Evolutionary conservation across 2,113 vertebrate species (phyloP).

Genomic region (Calcarius ornatus): DNA sequence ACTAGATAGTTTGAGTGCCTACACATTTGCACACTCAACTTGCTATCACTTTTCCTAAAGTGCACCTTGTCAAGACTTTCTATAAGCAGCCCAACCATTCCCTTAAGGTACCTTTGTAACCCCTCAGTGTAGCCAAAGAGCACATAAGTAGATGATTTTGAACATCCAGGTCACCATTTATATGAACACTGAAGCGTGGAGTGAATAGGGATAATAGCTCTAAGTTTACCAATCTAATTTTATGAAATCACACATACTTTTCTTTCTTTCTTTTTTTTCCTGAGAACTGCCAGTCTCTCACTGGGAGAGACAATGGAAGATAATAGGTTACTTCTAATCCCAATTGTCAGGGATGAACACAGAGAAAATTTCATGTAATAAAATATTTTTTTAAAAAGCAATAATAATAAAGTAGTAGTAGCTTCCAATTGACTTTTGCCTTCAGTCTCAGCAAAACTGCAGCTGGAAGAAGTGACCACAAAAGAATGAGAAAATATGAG

Average conservation of each 20-base stretch:
- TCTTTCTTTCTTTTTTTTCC: not conserved
- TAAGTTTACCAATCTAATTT: not conserved
- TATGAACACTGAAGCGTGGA: not conserved
- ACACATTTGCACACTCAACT: not conserved
- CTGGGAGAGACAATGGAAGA: not conserved
- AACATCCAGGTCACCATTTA: not conserved
- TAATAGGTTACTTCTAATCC: not conserved
- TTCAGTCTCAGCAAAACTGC: not conserved
- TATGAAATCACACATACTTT: not conserved
- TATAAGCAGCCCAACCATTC: not conserved
- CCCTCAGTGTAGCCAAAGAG: not conserved
- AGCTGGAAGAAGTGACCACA: not conserved
- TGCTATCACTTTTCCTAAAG: not conserved
- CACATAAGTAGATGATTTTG: not conserved
- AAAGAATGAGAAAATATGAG: not conserved
- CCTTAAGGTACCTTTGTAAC: not conserved
- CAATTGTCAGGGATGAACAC: not conserved
- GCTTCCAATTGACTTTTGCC: not conserved
- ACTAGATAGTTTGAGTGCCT: not conserved
- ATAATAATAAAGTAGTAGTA: not conserved
- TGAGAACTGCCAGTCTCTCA: not conserved
- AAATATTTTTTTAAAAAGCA: not conserved
- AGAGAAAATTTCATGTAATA: not conserved
- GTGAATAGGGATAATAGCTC: not conserved
- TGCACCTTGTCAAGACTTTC: not conserved